Conservation (phyloP, 2,797 vertebrate species). For the Sciurus vulgaris region DNA sequence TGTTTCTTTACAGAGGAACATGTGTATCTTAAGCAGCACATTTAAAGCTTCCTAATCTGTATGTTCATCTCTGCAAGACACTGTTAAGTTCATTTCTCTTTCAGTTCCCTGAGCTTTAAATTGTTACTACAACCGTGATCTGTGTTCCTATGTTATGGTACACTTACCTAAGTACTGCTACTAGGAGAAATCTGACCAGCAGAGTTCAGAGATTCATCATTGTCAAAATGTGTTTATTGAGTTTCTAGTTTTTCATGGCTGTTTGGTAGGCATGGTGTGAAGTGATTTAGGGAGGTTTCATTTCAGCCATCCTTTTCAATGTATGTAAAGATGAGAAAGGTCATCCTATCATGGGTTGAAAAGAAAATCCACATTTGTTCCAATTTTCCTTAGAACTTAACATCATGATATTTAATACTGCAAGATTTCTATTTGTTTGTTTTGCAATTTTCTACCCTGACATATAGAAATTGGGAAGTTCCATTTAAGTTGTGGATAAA, state of each 20-base stretch:
- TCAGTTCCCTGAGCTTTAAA: conserved; percentile 61
- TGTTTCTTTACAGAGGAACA: background rate
- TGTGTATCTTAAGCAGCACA: background rate
- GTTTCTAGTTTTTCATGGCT: conserved; percentile 70
- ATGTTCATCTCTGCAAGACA: conserved; percentile 60
- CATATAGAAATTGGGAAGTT: conserved; percentile 73
- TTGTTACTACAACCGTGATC: conserved; percentile 64
- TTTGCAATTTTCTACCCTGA: conserved; percentile 78
- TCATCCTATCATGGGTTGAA: background rate
- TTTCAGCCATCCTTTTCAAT: conserved; percentile 63
- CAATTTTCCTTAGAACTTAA: conserved; percentile 21
- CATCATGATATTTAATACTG: conserved; percentile 59
- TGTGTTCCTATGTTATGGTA: conserved; percentile 54
- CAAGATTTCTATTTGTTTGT: conserved; percentile 72
- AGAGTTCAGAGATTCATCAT: conserved; percentile 71
- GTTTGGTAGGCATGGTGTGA: conserved; percentile 14
- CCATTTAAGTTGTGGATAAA: conserved; percentile 80
- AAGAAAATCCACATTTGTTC: conserved; percentile 54
- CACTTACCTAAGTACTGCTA: conserved; percentile 66
- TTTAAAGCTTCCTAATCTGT: conserved; percentile 58
- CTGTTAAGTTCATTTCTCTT: conserved; percentile 68
- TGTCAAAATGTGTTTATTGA: conserved; percentile 65
- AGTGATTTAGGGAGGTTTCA: conserved; percentile 69
- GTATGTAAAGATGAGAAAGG: conserved; percentile 56
- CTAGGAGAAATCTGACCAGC: conserved; percentile 76